phyloP scores from a whole-genome alignment of 2,888 invertebrate species.

The Himalopsyche kuldschensis region DNA sequence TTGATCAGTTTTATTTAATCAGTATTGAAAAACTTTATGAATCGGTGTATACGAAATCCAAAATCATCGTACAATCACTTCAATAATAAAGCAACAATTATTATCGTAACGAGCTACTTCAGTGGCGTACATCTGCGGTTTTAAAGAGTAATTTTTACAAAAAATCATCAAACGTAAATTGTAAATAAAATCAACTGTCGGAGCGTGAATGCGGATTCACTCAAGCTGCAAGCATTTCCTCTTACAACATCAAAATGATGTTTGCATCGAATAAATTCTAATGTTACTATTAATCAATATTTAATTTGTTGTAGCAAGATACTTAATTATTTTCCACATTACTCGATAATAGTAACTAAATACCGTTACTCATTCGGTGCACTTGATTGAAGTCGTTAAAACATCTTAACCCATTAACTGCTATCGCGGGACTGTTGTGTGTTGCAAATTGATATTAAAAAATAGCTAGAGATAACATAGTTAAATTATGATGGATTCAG shows the following conservation, averaged over 20 bases:
- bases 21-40: too few relatives aligned
- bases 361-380: too few relatives aligned
- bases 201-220: neutral
- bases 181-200: neutral
- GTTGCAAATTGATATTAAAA: too few relatives aligned
- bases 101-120: neutral
- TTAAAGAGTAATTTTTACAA: neutral
- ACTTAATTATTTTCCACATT: too few relatives aligned
- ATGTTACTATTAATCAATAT: neutral
- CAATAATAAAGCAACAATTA: neutral
- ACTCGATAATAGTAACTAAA: too few relatives aligned
- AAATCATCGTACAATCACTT: neutral
- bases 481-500: too few relatives aligned
- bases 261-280: neutral
- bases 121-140: neutral
- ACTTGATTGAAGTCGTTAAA: too few relatives aligned
- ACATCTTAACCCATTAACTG: too few relatives aligned
- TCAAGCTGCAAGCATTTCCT: neutral
- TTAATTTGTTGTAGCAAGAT: too few relatives aligned
- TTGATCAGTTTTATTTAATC: too few relatives aligned
- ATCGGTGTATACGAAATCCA: neutral
- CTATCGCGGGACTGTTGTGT: too few relatives aligned
- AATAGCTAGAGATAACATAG: too few relatives aligned
- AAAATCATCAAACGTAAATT: neutral
- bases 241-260: neutral